Evolutionary conservation across 2,113 vertebrate genomes (phyloP).

Genomic region (Okapia johnstoni): DNA sequence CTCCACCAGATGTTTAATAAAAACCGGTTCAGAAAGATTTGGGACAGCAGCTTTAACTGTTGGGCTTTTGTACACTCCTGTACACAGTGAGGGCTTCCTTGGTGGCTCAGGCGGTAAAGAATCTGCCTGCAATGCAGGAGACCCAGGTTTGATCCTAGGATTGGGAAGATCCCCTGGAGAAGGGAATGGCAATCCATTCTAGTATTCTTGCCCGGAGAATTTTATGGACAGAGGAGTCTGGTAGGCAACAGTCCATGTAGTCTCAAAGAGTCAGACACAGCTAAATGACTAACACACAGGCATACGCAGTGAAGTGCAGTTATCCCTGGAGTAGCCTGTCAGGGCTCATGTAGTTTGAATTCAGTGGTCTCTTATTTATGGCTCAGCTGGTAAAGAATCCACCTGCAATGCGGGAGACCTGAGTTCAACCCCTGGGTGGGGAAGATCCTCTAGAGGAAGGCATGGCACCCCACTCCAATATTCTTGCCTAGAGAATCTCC

Average conservation of each 20-base stretch:
- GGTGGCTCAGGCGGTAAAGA: neutral
- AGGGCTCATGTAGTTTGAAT: no score
- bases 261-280: neutral
- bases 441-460: neutral
- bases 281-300: neutral
- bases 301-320: rapidly evolving
- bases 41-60: neutral
- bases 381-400: neutral
- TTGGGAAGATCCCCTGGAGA: neutral
- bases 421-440: neutral
- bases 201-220: neutral
- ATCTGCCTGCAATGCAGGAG: neutral
- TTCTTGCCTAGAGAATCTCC: neutral
- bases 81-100: rapidly evolving
- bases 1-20: neutral
- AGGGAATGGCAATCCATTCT: neutral
- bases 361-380: neutral
- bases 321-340: neutral
- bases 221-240: neutral
- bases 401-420: neutral
- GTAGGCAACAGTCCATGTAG: neutral
- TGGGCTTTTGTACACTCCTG: rapidly evolving
- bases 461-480: neutral
- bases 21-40: neutral
- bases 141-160: neutral